phyloP scores from a whole-genome alignment of 2,113 vertebrate genomes.

The Nerophis ophidion region DNA sequence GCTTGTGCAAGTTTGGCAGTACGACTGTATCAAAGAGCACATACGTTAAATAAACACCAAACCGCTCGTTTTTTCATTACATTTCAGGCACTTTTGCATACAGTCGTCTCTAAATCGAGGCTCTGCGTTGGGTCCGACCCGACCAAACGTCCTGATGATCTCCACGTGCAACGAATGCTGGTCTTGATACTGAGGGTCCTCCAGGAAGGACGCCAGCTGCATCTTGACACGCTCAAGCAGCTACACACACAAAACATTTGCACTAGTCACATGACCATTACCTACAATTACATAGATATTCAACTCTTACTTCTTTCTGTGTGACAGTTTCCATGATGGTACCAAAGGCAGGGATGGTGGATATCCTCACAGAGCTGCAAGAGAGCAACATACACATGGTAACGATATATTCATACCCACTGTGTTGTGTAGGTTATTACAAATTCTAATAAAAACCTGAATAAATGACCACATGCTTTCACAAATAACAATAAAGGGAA shows the following conservation, averaged over 20 bases:
- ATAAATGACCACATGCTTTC: slow-evolving; percentile 1
- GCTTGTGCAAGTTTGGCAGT: slow-evolving; percentile 94
- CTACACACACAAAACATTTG: slow-evolving; percentile 60
- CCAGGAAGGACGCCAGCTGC: slow-evolving; percentile 95
- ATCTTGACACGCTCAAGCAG: slow-evolving; percentile 97
- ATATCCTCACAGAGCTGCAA: slow-evolving; percentile 93
- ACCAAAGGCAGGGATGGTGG: slow-evolving; percentile 97
- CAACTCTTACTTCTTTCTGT: slow-evolving; percentile 86
- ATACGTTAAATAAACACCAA: not conserved
- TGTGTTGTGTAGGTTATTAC: not conserved
- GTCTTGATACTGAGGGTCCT: slow-evolving; percentile 97
- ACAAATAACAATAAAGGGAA: not conserved
- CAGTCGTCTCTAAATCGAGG: slow-evolving; percentile 97
- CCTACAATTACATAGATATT: not conserved
- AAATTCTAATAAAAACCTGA: not conserved
- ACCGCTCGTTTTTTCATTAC: not conserved
- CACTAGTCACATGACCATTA: not conserved
- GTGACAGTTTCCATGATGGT: slow-evolving; percentile 99
- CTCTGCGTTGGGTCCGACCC: slow-evolving; percentile 97
- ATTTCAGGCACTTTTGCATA: slow-evolving; percentile 59
- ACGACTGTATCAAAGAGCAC: slow-evolving; percentile 75
- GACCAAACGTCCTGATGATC: slow-evolving; percentile 94
- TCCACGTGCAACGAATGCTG: slow-evolving; percentile 96
- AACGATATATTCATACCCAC: not conserved
- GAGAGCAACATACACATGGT: slow-evolving; percentile 35